Evolutionary conservation across 1,140 invertebrate genomes (phyloP), one percentile per base, ranked within the genome.

Genomic region (Archivesica marissinica): DNA sequence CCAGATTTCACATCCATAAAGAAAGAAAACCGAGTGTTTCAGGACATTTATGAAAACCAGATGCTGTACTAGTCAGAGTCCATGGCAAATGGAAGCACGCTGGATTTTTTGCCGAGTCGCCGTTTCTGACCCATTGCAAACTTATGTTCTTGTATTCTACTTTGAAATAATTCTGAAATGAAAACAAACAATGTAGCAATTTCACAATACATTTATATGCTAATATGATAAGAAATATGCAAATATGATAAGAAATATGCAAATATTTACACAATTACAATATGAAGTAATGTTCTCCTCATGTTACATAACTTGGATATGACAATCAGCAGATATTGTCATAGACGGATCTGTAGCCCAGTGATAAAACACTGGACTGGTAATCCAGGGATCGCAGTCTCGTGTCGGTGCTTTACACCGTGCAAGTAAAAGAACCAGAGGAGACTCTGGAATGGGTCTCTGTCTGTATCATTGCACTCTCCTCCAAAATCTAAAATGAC

Each of bases 161-260:
- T 80, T 30, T 80, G 77, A 44, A 80, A 80, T 13, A 80, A 30
- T 68, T 80, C 77, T 80, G 77, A 68, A 80, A 74, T 11, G 20
- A 52, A 4, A 74, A 47, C 0, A 23, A 74, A 30, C 44, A 13
- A 7, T 4, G n/a, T n/a, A n/a, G n/a, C n/a, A n/a, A n/a, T n/a
- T n/a, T n/a, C n/a, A n/a, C n/a, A n/a, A n/a, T n/a, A n/a, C n/a
- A n/a, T n/a, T n/a, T n/a, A n/a, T n/a, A n/a, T n/a, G n/a, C n/a
- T 74, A 1, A 39, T 38, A 2, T 39, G 3, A 39, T 20, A 28
- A 15, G 15, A 4, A 30, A 72, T 72, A 2, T 39, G 20, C 17
- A 13, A 4, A 44, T 3, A 17, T 72, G 28, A 20, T 33, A 28
- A 0, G 41, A 20, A 38, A 20, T 44, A 38, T 20, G 20, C 17